Base-by-base conservation (phyloP, 2,888 invertebrate genomes). In the Apotomis capreana region DNA sequence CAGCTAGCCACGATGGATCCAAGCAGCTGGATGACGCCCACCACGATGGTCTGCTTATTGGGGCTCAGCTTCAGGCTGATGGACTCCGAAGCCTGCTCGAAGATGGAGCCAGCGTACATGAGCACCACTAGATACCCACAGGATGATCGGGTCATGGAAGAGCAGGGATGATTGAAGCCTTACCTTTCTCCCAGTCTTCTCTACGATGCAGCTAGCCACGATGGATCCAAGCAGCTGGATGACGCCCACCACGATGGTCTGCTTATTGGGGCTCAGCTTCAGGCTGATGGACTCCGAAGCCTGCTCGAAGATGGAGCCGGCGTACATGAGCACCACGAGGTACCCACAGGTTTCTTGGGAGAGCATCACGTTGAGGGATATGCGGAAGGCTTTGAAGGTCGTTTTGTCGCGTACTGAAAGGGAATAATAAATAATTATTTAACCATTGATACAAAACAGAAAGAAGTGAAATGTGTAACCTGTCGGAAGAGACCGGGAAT, bases 331-430 rank as follows among this genome's bases (percentile, higher is more conserved):
- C n/a, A 93, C 92, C 67, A 93, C 93, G 59, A 93, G 84, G 83
- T 92, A 93, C 0, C 93, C 93, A 68, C 93, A 93, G 0, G 93
- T 93, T 75, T 93, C 93, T 77, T 93, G 93, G 0, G 91, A 91
- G 54, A 93, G 78, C 93, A 93, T 93, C 79, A 93, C 92, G 86
- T 91, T 92, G 0, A 91, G 75, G 0, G 92, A 84, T 74, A 93
- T 92, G 1, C 93, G 81, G 79, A 93, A 92, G 0, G 93, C 93
- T 81, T 91, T 89, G 84, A 93, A 93, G 0, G 89, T 91, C 0
- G 91, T 90, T 70, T 91, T 92, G 81, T 93, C 91, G 82, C 87
- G 78, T 0, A 91, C 93, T 93, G 89, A 1, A 87, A 88, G 55
- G 0, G 68, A 26, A 72, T 26, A 26, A 26, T 26, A 26, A 26